These are phyloP conservation scores for Xenops minutus DNA, from an alignment of 2,797 vertebrate species.

Conservation along the genomic window DNA sequence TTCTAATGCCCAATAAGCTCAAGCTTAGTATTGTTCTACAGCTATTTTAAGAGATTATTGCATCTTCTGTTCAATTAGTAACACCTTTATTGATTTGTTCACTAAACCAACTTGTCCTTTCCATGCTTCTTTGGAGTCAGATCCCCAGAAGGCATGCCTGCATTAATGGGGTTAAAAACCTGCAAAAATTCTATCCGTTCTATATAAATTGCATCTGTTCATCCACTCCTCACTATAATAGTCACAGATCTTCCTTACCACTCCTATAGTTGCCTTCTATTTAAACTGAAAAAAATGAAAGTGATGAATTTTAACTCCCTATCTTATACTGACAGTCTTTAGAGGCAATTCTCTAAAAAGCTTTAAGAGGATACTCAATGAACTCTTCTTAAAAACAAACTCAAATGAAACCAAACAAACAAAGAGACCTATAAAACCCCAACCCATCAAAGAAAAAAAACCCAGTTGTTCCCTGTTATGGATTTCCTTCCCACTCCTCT, in stretches of 20 bases:
- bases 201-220: not conserved
- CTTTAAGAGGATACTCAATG: not conserved
- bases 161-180: not conserved
- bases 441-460: no score
- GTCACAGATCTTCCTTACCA: not conserved
- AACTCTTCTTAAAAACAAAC: not conserved
- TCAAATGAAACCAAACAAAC: no score
- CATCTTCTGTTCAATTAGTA: not conserved
- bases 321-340: not conserved
- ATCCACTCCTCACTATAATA: not conserved
- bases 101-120: not conserved
- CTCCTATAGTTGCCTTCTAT: not conserved
- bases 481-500: not conserved
- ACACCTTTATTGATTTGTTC: not conserved
- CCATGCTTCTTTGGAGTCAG: not conserved
- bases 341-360: not conserved
- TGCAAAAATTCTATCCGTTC: not conserved
- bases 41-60: not conserved
- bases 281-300: not conserved
- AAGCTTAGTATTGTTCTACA: not conserved
- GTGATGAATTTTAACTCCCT: not conserved
- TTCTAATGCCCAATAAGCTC: not conserved
- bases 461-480: fast-evolving
- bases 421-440: no score
- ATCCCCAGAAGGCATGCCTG: not conserved